phyloP scores from a whole-genome alignment of 1,140 invertebrate species.

The Ooceraea biroi region DNA sequence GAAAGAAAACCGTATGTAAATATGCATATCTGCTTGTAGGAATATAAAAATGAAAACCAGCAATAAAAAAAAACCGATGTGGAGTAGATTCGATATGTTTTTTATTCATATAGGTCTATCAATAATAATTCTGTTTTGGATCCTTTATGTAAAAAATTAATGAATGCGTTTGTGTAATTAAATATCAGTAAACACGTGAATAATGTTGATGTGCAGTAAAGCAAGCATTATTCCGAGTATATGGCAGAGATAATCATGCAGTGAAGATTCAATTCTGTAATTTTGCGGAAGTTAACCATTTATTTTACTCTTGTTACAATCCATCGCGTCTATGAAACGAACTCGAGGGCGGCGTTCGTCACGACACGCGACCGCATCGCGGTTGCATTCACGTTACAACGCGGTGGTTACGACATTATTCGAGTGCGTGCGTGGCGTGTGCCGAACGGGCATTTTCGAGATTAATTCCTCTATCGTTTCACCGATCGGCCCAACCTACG shows the following conservation, averaged over 20 bases:
- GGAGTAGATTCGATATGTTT: not conserved
- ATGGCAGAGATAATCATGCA: not conserved
- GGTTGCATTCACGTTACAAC: conserved; percentile 77
- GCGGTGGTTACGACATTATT: conserved; percentile 69
- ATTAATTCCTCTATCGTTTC: conserved; percentile 83
- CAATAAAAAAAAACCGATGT: not conserved
- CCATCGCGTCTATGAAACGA: conserved; percentile 55
- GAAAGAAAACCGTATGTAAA: conserved; percentile 9
- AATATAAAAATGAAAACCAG: not conserved
- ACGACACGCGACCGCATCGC: conserved; percentile 82
- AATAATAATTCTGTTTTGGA: too few relatives aligned
- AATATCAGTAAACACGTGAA: not conserved
- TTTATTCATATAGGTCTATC: not conserved
- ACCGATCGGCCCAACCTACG: conserved; percentile 61
- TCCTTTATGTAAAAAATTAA: too few relatives aligned
- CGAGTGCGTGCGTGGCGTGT: conserved; percentile 78
- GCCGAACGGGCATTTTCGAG: conserved; percentile 79
- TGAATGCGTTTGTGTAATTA: conserved; percentile 32
- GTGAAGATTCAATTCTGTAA: conserved; percentile 51
- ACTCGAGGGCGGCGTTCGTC: conserved; percentile 75
- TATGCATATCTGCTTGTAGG: not conserved
- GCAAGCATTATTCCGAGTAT: conserved; percentile 10
- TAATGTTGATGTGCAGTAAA: not conserved
- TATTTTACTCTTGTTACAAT: conserved; percentile 67
- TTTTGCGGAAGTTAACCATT: conserved; percentile 64